phyloP scores from a whole-genome alignment of 2,888 invertebrate species.

The Agonopterix heracliana region DNA sequence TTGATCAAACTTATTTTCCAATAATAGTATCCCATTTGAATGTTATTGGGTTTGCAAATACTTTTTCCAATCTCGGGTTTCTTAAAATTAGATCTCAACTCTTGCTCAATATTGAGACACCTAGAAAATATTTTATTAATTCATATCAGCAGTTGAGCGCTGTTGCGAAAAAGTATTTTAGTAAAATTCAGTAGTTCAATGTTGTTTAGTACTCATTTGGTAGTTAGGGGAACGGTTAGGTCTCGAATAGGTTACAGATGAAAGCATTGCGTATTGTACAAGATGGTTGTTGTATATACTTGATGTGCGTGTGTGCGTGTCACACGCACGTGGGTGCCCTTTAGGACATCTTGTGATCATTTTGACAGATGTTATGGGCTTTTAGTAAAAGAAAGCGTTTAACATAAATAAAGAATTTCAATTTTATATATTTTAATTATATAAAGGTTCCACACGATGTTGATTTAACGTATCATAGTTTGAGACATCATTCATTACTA shows the following conservation, averaged over 20 bases:
- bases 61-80: constrained; percentile 1
- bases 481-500: constrained; percentile 16
- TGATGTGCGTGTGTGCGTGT: constrained; percentile 13
- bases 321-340: constrained; percentile 14
- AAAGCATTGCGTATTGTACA: constrained; percentile 8
- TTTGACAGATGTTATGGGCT: constrained; percentile 23
- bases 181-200: constrained; percentile 2
- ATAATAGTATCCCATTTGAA: constrained; percentile 9
- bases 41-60: constrained; percentile 5
- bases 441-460: constrained; percentile 14
- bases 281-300: constrained; percentile 24
- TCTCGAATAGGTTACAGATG: constrained; percentile 1
- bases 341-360: constrained; percentile 8
- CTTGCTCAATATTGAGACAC: background rate
- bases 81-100: background rate
- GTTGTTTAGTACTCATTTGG: background rate
- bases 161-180: background rate
- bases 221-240: background rate
- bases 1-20: constrained; percentile 9
- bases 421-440: constrained; percentile 13
- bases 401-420: constrained; percentile 15
- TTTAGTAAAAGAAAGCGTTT: constrained; percentile 23
- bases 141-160: too few relatives aligned
- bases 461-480: constrained; percentile 15
- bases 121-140: background rate